Percentiles rank a stretch among this genome's conserved stretches.
Conservation (phyloP, 2,888 invertebrate species). For the Heliconius hortense region DNA sequence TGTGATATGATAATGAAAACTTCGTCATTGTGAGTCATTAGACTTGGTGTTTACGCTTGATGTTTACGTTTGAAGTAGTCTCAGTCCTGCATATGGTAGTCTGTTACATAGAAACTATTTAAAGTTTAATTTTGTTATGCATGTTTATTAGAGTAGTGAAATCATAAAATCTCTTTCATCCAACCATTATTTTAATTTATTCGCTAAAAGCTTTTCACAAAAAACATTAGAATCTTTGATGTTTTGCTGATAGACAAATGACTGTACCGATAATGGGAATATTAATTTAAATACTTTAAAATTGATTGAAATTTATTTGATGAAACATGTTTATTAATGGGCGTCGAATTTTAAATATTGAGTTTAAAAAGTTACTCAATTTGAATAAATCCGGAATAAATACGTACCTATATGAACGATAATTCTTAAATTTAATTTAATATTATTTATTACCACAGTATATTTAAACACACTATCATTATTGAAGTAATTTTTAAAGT, state of each 20-base stretch:
- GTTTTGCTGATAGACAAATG: background rate
- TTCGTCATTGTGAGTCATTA: constrained; percentile 80
- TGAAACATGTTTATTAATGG: background rate
- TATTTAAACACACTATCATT: background rate
- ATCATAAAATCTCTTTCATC: background rate
- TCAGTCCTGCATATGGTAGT: constrained; percentile 52
- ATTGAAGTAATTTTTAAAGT: background rate
- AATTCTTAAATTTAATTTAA: background rate
- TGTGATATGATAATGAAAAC: constrained; percentile 79
- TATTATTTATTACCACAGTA: background rate
- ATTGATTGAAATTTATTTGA: background rate
- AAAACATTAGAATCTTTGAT: background rate
- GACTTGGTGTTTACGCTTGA: constrained; percentile 74
- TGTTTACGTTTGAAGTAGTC: constrained; percentile 69
- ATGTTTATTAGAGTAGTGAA: constrained; percentile 49
- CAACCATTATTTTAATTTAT: background rate
- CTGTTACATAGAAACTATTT: constrained; percentile 60
- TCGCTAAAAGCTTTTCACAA: background rate
- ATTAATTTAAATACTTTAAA: constrained; percentile 2
- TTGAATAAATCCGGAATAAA: background rate
- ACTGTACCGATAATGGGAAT: background rate
- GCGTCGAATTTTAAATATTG: background rate
- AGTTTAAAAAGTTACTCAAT: background rate
- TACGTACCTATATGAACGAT: background rate
- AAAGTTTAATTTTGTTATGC: constrained; percentile 62